phyloP scores from a whole-genome alignment of 2,888 invertebrate genomes.

The Torymus aiolomorphi region DNA sequence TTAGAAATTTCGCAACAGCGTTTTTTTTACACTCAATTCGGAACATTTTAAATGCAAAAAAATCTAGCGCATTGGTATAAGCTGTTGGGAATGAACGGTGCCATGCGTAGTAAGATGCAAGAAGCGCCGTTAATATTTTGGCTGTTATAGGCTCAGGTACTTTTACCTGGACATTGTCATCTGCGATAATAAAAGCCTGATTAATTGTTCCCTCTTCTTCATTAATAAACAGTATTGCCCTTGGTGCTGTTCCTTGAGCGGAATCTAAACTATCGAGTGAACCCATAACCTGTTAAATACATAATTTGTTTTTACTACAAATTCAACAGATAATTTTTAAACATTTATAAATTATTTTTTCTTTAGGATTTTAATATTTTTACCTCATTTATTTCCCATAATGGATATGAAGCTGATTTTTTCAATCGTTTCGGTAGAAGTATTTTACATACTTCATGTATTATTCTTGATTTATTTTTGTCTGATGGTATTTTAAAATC shows the following conservation, averaged over 20 bases:
- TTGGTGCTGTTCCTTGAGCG: not conserved
- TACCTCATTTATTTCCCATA: too few species aligned
- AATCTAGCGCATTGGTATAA: not conserved
- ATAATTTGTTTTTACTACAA: too few species aligned
- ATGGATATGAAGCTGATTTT: too few species aligned
- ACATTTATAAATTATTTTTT: too few species aligned
- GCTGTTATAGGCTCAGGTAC: conserved; percentile 4
- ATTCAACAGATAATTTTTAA: too few species aligned
- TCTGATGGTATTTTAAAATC: too few species aligned
- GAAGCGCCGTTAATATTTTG: not conserved
- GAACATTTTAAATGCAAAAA: not conserved
- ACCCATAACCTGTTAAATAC: too few species aligned
- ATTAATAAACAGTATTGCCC: not conserved
- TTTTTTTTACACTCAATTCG: not conserved
- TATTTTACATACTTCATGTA: too few species aligned
- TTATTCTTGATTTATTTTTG: too few species aligned
- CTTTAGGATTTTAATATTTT: too few species aligned
- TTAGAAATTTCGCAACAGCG: not conserved
- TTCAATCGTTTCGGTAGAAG: too few species aligned
- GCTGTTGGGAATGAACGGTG: not conserved
- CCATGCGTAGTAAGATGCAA: not conserved
- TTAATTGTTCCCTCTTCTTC: not conserved
- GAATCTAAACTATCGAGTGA: too few species aligned
- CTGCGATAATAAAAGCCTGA: conserved; percentile 1
- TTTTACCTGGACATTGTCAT: not conserved